Percentiles rank a stretch among this genome's conserved stretches.
These are phyloP conservation scores for Halcyon smyrnensis DNA, from an alignment of 2,797 vertebrate species.

Conservation along the genomic window DNA sequence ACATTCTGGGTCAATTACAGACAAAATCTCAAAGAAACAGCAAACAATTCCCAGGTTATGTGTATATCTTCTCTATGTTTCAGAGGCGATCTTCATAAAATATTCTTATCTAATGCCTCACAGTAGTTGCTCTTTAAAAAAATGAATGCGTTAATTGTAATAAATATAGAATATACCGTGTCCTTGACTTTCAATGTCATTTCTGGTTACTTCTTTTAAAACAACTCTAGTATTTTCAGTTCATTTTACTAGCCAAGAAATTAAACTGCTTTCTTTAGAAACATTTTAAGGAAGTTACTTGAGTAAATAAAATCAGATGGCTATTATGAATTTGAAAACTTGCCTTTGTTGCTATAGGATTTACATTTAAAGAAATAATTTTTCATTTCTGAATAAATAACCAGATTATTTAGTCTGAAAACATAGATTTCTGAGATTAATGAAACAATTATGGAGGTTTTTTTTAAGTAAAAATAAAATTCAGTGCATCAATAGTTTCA, in stretches of 20 bases:
- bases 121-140: constrained; percentile 10
- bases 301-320: not conserved
- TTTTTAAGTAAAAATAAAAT: not conserved
- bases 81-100: not conserved
- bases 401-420: not conserved
- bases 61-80: not conserved
- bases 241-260: constrained; percentile 16
- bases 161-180: not conserved
- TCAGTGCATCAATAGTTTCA: not conserved
- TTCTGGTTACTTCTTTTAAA: constrained; percentile 6
- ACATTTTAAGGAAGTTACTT: constrained; percentile 20
- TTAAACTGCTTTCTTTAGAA: constrained; percentile 37
- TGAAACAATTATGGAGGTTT: not conserved
- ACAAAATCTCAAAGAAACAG: not conserved
- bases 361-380: not conserved
- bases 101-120: not conserved
- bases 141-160: not conserved
- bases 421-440: not conserved
- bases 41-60: not conserved
- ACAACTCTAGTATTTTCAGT: not conserved
- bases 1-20: not conserved
- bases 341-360: not conserved
- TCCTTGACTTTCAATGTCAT: constrained; percentile 25
- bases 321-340: constrained; percentile 11
- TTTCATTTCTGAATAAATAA: too few species aligned